A percentile compares a stretch with the other conserved stretches of the same genome.
These are phyloP conservation scores for Nasonia longicornis DNA, from an alignment of 1,140 invertebrate species.

Conservation along the genomic window DNA sequence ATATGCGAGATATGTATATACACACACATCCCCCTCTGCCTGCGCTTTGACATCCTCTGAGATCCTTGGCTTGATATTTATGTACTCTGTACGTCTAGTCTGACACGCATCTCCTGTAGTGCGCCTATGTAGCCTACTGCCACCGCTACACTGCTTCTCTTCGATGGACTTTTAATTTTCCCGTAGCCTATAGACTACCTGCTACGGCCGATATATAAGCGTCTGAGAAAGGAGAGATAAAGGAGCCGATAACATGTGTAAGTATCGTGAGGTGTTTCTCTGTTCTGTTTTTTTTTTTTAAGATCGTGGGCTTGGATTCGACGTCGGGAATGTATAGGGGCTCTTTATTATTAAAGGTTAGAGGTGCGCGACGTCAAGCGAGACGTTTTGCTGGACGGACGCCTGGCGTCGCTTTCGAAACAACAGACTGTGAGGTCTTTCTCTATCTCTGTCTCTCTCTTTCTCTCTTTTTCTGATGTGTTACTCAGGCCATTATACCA, in stretches of 20 bases:
- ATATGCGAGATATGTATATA: neutral
- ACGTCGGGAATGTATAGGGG: neutral
- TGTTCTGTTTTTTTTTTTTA: neutral
- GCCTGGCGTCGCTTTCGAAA: conserved; percentile 51
- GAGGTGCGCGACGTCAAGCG: neutral
- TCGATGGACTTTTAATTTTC: conserved; percentile 30
- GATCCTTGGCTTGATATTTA: conserved; percentile 21
- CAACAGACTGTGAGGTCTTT: conserved; percentile 17
- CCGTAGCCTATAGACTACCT: neutral
- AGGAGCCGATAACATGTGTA: neutral
- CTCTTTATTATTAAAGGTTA: conserved; percentile 29
- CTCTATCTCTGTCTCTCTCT: neutral
- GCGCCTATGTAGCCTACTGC: conserved; percentile 2
- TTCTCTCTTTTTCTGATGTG: too few relatives aligned
- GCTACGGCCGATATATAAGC: neutral
- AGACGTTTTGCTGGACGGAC: conserved; percentile 11
- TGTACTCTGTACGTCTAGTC: neutral
- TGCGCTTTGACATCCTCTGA: neutral
- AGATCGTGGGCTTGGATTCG: neutral
- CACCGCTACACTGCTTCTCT: conserved; percentile 13
- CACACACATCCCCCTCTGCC: neutral
- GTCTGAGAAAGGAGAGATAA: neutral
- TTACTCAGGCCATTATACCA: neutral
- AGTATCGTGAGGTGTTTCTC: conserved; percentile 2
- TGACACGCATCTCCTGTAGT: neutral